These are phyloP conservation scores for Limnephilus lunatus DNA, from an alignment of 2,888 invertebrate genomes.

Conservation along the genomic window DNA sequence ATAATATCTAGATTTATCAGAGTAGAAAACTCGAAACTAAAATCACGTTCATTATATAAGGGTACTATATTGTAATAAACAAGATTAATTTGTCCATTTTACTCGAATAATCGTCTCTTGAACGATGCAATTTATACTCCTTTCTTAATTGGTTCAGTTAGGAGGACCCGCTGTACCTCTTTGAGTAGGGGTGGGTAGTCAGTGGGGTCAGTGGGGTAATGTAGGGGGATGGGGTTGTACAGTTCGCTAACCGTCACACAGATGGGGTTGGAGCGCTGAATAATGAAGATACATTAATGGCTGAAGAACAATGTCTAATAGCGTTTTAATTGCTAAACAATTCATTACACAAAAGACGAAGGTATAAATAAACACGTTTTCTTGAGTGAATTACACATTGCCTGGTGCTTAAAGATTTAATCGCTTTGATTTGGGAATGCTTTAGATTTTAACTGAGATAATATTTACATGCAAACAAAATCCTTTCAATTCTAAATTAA, in stretches of 20 bases:
- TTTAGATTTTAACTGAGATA: not conserved
- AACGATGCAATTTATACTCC: slow-evolving; percentile 13
- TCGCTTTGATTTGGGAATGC: not conserved
- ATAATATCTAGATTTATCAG: no score
- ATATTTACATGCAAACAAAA: not conserved
- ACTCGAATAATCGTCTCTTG: slow-evolving; percentile 9
- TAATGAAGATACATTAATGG: slow-evolving; percentile 15
- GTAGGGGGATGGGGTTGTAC: not conserved
- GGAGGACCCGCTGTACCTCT: not conserved
- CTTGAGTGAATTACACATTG: not conserved
- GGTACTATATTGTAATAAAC: not conserved
- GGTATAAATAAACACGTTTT: not conserved
- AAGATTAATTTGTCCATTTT: not conserved
- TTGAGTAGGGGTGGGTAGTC: not conserved
- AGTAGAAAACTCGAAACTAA: no score
- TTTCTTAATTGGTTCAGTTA: slow-evolving; percentile 14
- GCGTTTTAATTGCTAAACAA: slow-evolving; percentile 9
- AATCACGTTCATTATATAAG: not conserved
- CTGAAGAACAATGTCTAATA: slow-evolving; percentile 10
- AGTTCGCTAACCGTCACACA: slow-evolving; percentile 13
- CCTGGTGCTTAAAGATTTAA: not conserved
- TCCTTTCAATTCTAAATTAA: not conserved
- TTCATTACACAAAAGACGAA: not conserved
- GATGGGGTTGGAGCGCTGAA: slow-evolving; percentile 14
- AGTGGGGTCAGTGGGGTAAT: not conserved